Conservation (phyloP, 2,113 vertebrate species). For the Haemorhous mexicanus region DNA sequence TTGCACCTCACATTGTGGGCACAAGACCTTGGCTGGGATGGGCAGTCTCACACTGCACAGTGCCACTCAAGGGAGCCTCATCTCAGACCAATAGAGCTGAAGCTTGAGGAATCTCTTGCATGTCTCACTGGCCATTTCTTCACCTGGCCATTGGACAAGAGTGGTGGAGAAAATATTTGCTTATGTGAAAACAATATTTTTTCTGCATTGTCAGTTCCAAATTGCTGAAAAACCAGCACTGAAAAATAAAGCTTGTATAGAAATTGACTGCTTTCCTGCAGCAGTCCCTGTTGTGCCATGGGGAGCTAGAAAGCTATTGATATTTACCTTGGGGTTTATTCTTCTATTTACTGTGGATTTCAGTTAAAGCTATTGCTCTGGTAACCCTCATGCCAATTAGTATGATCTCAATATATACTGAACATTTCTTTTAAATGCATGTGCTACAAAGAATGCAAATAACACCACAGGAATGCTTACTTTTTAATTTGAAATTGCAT, state of each 20-base stretch:
- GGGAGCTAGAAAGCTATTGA: neutral
- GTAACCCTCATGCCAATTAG: neutral
- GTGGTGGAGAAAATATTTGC: neutral
- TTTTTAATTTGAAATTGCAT: neutral
- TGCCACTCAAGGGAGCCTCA: neutral
- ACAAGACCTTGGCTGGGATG: rapidly evolving
- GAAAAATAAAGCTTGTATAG: slow-evolving; percentile 14
- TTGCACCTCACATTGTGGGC: rapidly evolving
- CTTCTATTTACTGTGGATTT: neutral
- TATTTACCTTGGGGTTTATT: slow-evolving; percentile 1
- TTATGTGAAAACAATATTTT: neutral
- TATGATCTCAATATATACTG: neutral
- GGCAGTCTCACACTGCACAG: neutral
- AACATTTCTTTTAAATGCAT: neutral
- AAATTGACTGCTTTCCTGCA: neutral
- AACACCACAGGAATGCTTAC: neutral
- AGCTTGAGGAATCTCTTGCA: neutral
- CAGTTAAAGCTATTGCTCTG: slow-evolving; percentile 7
- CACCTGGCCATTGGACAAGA: neutral
- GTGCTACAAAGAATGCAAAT: neutral
- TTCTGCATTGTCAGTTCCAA: neutral
- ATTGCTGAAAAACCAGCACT: neutral
- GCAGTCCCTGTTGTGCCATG: neutral
- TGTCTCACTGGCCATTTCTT: neutral
- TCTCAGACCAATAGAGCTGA: neutral